Evolutionary conservation across 2,888 invertebrate species (phyloP).

Genomic region (Heliothis peltigera): DNA sequence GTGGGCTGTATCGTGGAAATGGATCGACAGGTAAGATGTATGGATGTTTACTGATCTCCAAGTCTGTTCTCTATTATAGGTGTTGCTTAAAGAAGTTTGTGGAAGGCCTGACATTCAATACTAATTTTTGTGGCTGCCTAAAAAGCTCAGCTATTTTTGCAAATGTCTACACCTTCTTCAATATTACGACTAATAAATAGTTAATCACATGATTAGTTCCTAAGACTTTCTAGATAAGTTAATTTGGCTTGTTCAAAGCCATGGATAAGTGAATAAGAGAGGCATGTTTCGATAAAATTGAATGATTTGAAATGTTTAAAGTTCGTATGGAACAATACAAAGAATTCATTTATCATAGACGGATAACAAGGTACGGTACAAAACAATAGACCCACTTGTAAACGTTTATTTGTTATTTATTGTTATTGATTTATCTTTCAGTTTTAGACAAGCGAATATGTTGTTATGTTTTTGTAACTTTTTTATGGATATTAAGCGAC

Average conservation of each 20-base stretch:
- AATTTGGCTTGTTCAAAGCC: slow-evolving; percentile 27
- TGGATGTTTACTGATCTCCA: neutral
- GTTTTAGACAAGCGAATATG: slow-evolving; percentile 56
- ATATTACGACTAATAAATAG: neutral
- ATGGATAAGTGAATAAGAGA: slow-evolving; percentile 39
- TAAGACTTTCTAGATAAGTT: slow-evolving; percentile 35
- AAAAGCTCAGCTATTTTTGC: too few relatives aligned
- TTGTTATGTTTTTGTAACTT: slow-evolving; percentile 26
- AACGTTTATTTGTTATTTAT: slow-evolving; percentile 64
- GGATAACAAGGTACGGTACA: slow-evolving; percentile 63
- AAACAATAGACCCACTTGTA: slow-evolving; percentile 66
- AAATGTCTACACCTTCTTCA: too few relatives aligned
- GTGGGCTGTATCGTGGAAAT: slow-evolving; percentile 6
- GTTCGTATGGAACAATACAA: slow-evolving; percentile 58
- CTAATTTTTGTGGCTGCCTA: too few relatives aligned
- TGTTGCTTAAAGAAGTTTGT: too few relatives aligned
- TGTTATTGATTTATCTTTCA: slow-evolving; percentile 63
- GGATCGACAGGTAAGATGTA: neutral
- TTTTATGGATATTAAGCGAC: neutral
- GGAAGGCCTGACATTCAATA: too few relatives aligned
- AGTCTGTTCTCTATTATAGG: neutral
- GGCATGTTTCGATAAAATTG: slow-evolving; percentile 59
- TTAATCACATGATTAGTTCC: neutral
- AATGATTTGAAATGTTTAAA: slow-evolving; percentile 58
- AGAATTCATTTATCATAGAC: slow-evolving; percentile 68